Base-by-base conservation (phyloP, 1,140 invertebrate genomes). In the Ectropis grisescens region DNA sequence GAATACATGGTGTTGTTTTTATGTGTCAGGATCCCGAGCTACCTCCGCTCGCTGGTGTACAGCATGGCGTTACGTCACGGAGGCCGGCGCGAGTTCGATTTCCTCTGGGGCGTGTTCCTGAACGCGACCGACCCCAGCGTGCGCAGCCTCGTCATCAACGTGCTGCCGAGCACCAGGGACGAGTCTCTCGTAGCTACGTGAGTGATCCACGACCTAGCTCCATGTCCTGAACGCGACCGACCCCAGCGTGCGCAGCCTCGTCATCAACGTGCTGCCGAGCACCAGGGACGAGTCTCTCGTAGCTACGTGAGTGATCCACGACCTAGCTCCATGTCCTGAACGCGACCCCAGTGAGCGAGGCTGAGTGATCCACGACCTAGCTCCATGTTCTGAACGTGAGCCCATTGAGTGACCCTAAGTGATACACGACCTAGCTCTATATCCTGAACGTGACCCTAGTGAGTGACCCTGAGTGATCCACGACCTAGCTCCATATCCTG, bases 11-110 rank as follows among this genome's bases (percentile, higher is more conserved):
- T n/a, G n/a, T n/a, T n/a, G n/a, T n/a, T n/a, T n/a, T n/a, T n/a
- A n/a, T n/a, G n/a, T n/a, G n/a, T n/a, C n/a, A 91, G 91, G 9
- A 93, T 96, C 27, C 89, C 92, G 2, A 88, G 88, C 12, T 91
- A 94, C 70, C 69, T 95, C n/a, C 89, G 92, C 23, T 79, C 82
- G 4, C 80, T 92, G 1, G 89, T 95, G 2, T 95, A 94, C 65
- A 96, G 93, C 54, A 89, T 89, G 11, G 93, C 91, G 0, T 87
- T 97, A 9, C 83, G 87, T 29, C 82, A 88, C 29, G 94, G 94
- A 10, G 88, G 89, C 0, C 85, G 91, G 41, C 74, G 82, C 4
- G 93, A 94, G 54, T 97, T 93, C 91, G 86, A 94, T 10, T 93
- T 94, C 68, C 85, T 90, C 0, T 94, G 92, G 86, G 67, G 89